phyloP scores from a whole-genome alignment of 2,888 invertebrate genomes.

The Cacoxenus indagator region DNA sequence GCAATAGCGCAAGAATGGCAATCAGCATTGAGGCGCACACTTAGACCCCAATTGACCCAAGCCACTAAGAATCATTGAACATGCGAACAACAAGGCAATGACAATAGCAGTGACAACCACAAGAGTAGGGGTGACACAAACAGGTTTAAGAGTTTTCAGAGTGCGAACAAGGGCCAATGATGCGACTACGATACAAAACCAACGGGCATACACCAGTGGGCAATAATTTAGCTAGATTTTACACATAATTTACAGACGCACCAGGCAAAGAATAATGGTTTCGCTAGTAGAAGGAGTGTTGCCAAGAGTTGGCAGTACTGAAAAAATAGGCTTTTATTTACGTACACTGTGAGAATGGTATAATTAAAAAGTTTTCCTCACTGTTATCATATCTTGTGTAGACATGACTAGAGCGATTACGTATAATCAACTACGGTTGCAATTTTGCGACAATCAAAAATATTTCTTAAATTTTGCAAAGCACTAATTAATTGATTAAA shows the following conservation, averaged over 20 bases:
- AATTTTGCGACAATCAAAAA: too few species aligned
- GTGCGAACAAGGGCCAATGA: neutral
- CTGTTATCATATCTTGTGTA: too few species aligned
- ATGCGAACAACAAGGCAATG: neutral
- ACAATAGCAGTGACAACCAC: slow-evolving; percentile 1
- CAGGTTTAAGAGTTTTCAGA: neutral
- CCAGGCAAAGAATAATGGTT: slow-evolving; percentile 16
- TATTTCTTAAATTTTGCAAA: too few species aligned
- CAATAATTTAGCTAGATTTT: slow-evolving; percentile 58
- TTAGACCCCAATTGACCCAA: neutral
- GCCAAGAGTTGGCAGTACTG: too few species aligned
- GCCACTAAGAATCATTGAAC: neutral
- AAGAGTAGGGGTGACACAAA: neutral
- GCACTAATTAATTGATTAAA: too few species aligned
- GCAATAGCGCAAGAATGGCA: slow-evolving; percentile 7
- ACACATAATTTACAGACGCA: slow-evolving; percentile 51
- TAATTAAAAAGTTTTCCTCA: too few species aligned
- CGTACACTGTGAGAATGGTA: too few species aligned
- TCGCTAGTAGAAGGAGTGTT: neutral
- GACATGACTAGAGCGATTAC: too few species aligned
- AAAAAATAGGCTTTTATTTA: too few species aligned
- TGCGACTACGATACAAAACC: neutral
- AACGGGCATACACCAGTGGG: slow-evolving; percentile 42
- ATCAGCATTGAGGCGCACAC: neutral
- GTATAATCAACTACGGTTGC: too few species aligned